Percentiles rank a stretch among this genome's conserved stretches.
Evolutionary conservation across 2,888 invertebrate genomes (phyloP).

Genomic region (Agrenia bidenticulata): DNA sequence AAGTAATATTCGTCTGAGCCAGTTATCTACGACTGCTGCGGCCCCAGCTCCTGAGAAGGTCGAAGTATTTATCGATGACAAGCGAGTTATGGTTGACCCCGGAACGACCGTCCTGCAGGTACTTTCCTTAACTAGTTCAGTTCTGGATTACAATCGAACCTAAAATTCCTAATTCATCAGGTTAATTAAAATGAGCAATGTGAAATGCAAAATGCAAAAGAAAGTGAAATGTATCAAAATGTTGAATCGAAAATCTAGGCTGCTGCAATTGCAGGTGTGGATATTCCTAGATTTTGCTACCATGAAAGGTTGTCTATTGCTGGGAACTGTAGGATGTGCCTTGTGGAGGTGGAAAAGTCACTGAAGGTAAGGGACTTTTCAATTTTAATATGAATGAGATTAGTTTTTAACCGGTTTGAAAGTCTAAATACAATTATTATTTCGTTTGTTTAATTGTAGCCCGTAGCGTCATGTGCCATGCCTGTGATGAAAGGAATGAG

Average conservation of each 20-base stretch:
- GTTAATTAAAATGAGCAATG: no score
- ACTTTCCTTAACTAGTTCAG: constrained; percentile 31
- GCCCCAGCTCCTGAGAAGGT: constrained; percentile 69
- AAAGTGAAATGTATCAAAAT: not conserved
- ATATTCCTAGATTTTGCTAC: constrained; percentile 98
- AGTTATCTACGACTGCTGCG: constrained; percentile 55
- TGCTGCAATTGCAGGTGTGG: constrained; percentile 90
- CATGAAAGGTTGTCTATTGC: constrained; percentile 98
- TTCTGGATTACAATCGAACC: no score
- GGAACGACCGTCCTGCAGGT: constrained; percentile 97
- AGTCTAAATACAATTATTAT: not conserved
- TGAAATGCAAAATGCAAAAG: not conserved
- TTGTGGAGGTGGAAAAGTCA: constrained; percentile 98
- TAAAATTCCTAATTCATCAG: no score
- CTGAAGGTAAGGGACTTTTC: constrained; percentile 66
- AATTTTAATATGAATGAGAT: not conserved
- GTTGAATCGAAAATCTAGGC: constrained; percentile 67
- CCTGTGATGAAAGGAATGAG: constrained; percentile 99
- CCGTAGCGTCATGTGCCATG: constrained; percentile 99
- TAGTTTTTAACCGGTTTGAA: not conserved
- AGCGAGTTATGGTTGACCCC: constrained; percentile 87
- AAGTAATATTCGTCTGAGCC: constrained; percentile 26
- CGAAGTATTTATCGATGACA: constrained; percentile 96
- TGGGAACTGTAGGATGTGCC: constrained; percentile 99
- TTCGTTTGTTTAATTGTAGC: constrained; percentile 58